Percentiles rank a stretch among this genome's conserved stretches.
These are phyloP conservation scores for Osmerus eperlanus DNA, from an alignment of 2,113 vertebrate species.

Conservation along the genomic window DNA sequence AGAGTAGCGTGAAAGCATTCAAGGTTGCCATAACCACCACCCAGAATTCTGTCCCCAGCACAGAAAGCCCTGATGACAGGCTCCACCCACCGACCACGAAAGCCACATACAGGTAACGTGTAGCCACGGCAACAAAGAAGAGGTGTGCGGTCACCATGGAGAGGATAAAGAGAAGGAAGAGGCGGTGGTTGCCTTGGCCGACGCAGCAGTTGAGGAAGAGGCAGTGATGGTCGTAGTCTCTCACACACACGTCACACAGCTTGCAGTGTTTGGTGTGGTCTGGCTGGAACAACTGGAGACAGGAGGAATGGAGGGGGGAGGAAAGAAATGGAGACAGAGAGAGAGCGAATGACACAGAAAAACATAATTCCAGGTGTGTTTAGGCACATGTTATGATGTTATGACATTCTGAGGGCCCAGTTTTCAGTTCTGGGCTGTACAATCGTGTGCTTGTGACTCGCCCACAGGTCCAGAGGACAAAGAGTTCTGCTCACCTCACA, in stretches of 20 bases:
- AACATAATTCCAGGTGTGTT: too few species aligned
- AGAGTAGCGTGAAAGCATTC: constrained; percentile 66
- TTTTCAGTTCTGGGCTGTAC: too few species aligned
- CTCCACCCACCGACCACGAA: constrained; percentile 11
- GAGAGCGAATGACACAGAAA: too few species aligned
- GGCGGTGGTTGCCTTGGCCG: constrained; percentile 69
- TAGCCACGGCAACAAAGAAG: constrained; percentile 52
- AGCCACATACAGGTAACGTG: constrained; percentile 53
- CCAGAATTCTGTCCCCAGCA: constrained; percentile 68
- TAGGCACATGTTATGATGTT: too few species aligned
- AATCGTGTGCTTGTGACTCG: too few species aligned
- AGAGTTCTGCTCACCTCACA: constrained; percentile 69
- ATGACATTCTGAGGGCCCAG: too few species aligned
- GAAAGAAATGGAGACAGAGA: neutral
- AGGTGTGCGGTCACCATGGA: constrained; percentile 58
- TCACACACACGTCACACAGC: constrained; percentile 74
- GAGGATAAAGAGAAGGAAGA: constrained; percentile 73
- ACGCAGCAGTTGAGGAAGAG: constrained; percentile 77
- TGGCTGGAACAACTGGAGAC: constrained; percentile 67
- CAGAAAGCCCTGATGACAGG: constrained; percentile 37
- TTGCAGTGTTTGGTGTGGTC: constrained; percentile 76
- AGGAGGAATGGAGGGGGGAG: neutral
- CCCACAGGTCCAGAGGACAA: neutral
- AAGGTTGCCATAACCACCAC: constrained; percentile 62
- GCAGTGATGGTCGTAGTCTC: constrained; percentile 79